Conservation (phyloP, 2,888 invertebrate genomes). For the Polyploca ridens region DNA sequence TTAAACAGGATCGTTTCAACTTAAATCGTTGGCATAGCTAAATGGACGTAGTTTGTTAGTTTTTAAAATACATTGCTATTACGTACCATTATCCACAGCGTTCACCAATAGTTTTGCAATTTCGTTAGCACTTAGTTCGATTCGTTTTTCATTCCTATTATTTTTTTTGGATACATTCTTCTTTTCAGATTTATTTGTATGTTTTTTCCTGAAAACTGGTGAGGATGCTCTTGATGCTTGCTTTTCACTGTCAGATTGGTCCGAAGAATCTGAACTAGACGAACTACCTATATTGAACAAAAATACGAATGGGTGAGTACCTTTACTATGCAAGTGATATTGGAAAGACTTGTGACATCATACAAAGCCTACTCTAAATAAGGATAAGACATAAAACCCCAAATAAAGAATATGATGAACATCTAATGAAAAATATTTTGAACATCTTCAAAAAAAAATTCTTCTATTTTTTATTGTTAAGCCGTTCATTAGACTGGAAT, state of each 20-base stretch:
- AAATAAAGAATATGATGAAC: no score
- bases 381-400: no score
- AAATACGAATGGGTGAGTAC: background rate
- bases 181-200: constrained; percentile 31
- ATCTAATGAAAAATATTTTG: no score
- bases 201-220: constrained; percentile 31
- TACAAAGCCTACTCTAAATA: background rate
- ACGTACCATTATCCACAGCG: constrained; percentile 74
- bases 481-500: no score
- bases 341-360: background rate
- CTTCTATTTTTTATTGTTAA: no score
- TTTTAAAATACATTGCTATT: background rate
- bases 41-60: background rate
- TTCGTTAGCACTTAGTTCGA: constrained; percentile 69
- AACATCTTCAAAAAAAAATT: no score
- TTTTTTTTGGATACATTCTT: constrained; percentile 29
- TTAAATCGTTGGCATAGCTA: background rate
- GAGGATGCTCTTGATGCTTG: constrained; percentile 37
- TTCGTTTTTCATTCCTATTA: constrained; percentile 40
- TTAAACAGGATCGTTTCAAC: background rate
- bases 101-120: constrained; percentile 69
- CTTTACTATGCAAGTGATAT: background rate
- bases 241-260: constrained; percentile 50
- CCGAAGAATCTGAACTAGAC: constrained; percentile 56
- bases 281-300: constrained; percentile 42